Conservation (phyloP, 1,140 invertebrate species). For the Sycophaga agraensis region DNA sequence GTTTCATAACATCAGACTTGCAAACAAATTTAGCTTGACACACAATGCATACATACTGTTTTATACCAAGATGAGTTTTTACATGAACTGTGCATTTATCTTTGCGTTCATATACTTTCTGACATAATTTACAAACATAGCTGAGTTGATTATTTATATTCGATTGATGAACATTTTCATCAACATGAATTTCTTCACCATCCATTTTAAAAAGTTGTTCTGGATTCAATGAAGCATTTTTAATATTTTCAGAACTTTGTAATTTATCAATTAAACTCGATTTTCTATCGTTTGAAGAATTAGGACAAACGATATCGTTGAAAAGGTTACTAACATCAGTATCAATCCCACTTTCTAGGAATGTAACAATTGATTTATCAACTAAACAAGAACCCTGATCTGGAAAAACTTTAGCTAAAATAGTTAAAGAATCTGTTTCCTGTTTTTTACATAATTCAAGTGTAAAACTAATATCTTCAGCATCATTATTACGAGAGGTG, state of each 20-base stretch:
- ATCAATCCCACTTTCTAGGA: slow-evolving; percentile 47
- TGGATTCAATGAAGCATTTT: slow-evolving; percentile 47
- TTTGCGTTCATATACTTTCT: slow-evolving; percentile 51
- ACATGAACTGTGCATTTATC: slow-evolving; percentile 64
- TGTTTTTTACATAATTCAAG: slow-evolving; percentile 51
- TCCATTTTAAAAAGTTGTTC: slow-evolving; percentile 53
- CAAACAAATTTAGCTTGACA: slow-evolving; percentile 60
- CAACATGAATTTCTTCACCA: slow-evolving; percentile 54
- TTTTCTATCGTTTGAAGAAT: slow-evolving; percentile 32
- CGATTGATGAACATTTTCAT: slow-evolving; percentile 51
- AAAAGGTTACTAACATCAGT: slow-evolving; percentile 48
- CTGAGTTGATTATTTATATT: slow-evolving; percentile 45
- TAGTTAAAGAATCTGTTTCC: slow-evolving; percentile 40
- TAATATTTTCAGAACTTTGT: slow-evolving; percentile 44
- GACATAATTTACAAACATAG: slow-evolving; percentile 51
- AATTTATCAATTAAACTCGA: slow-evolving; percentile 37
- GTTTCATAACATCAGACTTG: slow-evolving; percentile 57
- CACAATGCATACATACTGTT: slow-evolving; percentile 69
- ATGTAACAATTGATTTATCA: slow-evolving; percentile 45
- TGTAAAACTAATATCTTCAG: slow-evolving; percentile 54
- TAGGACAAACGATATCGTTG: slow-evolving; percentile 40
- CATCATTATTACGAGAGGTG: slow-evolving; percentile 43
- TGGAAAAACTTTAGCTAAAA: slow-evolving; percentile 52
- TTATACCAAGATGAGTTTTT: slow-evolving; percentile 69
- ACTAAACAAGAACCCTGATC: slow-evolving; percentile 54